phyloP scores from a whole-genome alignment of 1,140 invertebrate species.

The Andrena cerasifolii region DNA sequence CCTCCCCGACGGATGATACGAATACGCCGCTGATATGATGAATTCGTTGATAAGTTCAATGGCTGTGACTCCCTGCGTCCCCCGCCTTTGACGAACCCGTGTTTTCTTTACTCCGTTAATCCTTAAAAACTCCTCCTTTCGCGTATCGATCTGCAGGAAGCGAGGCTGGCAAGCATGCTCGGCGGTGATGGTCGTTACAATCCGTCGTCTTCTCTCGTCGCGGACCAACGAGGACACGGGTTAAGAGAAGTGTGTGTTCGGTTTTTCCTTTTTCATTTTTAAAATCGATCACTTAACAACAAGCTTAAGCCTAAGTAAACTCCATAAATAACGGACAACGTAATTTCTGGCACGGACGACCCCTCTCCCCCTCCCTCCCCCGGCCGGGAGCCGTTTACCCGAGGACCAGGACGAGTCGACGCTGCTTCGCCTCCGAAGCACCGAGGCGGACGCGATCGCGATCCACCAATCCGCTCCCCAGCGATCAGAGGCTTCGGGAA shows the following conservation, averaged over 20 bases:
- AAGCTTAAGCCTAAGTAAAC: conserved; percentile 63
- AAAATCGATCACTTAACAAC: conserved; percentile 53
- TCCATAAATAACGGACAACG: conserved; percentile 40
- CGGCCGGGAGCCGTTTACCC: neutral
- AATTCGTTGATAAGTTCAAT: no score
- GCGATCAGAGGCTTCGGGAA: neutral
- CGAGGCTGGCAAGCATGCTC: conserved; percentile 28
- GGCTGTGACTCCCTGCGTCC: neutral
- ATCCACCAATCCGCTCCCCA: no score
- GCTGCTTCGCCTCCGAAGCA: no score
- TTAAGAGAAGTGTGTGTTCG: conserved; percentile 8
- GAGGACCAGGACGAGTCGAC: conserved; percentile 23
- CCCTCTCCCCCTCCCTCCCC: neutral
- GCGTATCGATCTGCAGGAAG: conserved; percentile 26
- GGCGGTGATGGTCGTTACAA: conserved; percentile 15
- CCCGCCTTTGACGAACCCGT: conserved; percentile 1
- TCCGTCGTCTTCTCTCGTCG: conserved; percentile 1
- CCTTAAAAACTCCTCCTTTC: conserved; percentile 15
- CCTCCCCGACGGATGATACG: no score
- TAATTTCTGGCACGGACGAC: conserved; percentile 51
- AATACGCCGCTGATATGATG: no score
- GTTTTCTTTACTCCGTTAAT: conserved; percentile 20
- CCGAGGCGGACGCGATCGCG: no score
- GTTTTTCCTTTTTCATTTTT: no score
- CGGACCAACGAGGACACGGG: conserved; percentile 28